Evolutionary conservation across 2,888 invertebrate genomes (phyloP).

Genomic region (Oeneis ivallda): DNA sequence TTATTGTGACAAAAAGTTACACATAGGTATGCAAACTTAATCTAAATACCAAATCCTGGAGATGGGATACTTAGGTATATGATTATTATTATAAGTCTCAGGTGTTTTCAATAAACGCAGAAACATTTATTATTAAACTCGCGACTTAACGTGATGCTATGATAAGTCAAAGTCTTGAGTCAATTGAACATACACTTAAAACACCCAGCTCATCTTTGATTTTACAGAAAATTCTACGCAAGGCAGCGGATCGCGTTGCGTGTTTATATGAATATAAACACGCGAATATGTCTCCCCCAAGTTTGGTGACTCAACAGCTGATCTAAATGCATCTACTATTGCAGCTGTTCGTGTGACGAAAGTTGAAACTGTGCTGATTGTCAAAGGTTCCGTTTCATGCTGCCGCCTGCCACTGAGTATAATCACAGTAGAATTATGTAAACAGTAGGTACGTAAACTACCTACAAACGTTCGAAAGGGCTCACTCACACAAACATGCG

Average conservation of each 20-base stretch:
- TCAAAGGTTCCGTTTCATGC: background rate
- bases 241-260: background rate
- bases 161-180: background rate
- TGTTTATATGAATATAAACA: no score
- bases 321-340: background rate
- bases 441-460: no score
- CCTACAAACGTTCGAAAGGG: no score
- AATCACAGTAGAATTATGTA: no score
- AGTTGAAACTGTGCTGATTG: background rate
- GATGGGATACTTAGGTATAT: background rate
- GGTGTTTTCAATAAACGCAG: background rate
- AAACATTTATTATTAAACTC: background rate
- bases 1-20: slow-evolving; percentile 32
- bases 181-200: background rate
- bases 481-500: no score
- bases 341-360: background rate
- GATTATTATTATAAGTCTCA: slow-evolving; percentile 2
- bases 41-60: slow-evolving; percentile 1
- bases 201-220: background rate
- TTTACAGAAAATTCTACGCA: background rate
- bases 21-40: slow-evolving; percentile 14
- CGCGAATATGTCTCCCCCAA: background rate
- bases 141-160: background rate
- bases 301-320: background rate
- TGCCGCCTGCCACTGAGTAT: no score